Evolutionary conservation across 2,888 invertebrate genomes (phyloP), one percentile per base, ranked within the genome.

Genomic region (Oxystoma pomonae): DNA sequence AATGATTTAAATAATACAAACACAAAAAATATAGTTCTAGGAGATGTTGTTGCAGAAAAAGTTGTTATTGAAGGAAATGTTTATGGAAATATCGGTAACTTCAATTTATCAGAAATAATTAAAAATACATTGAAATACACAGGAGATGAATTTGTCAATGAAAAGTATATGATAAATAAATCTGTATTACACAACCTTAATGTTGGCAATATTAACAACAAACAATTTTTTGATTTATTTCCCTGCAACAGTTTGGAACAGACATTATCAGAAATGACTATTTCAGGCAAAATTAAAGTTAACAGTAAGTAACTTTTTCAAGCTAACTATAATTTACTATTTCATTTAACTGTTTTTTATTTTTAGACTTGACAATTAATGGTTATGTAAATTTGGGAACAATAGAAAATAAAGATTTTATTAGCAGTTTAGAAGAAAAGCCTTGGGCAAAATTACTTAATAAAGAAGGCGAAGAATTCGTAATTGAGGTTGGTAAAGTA

Each of bases 371-470:
- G 17, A 35, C 71, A 20, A 73, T 80, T 1, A 67, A 74, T 22
- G 81, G 81, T 52, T 75, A 78, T 17, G 70, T 83, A 7, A 70
- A 73, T 3, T 71, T 82, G 3, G n/a, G n/a, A 9, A 78, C 76
- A 50, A 62, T 80, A 12, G 78, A 80, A 67, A 70, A 69, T 1
- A 61, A 70, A n/a, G 67, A 72, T 19, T 60, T 66, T 20, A 16
- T 62, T 17, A 63, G 68, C n/a, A 64, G 61, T 16, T 18, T 68
- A 21, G 52, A 63, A 35, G 52, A 58, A 12, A 60, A 67, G 55
- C 35, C 49, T 18, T 67, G 65, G 61, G 58, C 49, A n/a, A 64
- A 60, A 59, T 20, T 63, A 21, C n/a, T 61, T 58, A 60, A 35
- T 12, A 35, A 35, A 3, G 12, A 12, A 3, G 35, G 35, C 12